phyloP scores from a whole-genome alignment of 2,113 vertebrate genomes.

The Mormoops blainvillei region DNA sequence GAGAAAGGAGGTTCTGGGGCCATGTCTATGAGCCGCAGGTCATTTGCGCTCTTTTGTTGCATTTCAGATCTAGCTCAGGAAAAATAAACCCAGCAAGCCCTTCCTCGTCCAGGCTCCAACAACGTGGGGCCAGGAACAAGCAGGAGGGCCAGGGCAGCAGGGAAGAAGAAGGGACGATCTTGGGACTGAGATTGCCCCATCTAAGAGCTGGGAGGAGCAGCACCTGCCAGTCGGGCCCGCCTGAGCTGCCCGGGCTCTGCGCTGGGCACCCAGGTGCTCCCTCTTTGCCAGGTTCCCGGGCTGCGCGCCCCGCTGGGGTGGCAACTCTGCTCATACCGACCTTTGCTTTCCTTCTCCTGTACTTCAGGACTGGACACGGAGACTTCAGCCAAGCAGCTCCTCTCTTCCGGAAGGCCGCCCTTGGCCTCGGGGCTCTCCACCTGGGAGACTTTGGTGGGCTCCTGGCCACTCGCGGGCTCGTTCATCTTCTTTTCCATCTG shows the following conservation, averaged over 20 bases:
- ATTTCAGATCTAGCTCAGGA: conserved; percentile 66
- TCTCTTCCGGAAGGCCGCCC: conserved; percentile 88
- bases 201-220: conserved; percentile 73
- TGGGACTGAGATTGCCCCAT: conserved; percentile 31
- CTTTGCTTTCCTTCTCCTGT: conserved; percentile 96
- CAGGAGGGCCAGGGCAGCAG: not conserved
- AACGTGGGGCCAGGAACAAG: conserved; percentile 37
- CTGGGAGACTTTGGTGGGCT: conserved; percentile 87
- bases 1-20: conserved; percentile 65
- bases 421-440: conserved; percentile 90
- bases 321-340: conserved; percentile 93
- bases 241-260: conserved; percentile 90
- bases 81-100: conserved; percentile 60
- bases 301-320: conserved; percentile 87
- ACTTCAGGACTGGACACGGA: conserved; percentile 94
- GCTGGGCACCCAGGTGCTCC: conserved; percentile 91
- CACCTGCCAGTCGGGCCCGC: conserved; percentile 76
- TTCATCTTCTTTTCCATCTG: conserved; percentile 93
- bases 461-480: conserved; percentile 85
- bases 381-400: conserved; percentile 88
- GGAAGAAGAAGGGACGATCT: conserved; percentile 3
- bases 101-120: conserved; percentile 55
- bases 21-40: conserved; percentile 74
- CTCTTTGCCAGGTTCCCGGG: conserved; percentile 85
- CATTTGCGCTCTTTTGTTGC: conserved; percentile 76